Conservation (phyloP, 1,140 invertebrate genomes). For the Coelopa frigida region DNA sequence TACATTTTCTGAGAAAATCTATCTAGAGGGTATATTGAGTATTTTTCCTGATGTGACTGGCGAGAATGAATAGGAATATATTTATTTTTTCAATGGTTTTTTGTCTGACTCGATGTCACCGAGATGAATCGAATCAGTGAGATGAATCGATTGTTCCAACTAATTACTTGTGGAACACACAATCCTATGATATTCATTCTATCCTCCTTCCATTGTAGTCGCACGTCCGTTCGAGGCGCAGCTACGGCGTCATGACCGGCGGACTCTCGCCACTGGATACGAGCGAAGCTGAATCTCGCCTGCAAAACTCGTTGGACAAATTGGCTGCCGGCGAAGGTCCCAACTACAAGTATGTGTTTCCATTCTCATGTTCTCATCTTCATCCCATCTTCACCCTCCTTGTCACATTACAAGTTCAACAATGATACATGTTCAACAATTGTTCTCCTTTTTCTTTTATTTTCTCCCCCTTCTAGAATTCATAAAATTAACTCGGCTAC, state of each 20-base stretch:
- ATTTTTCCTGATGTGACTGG: too few relatives aligned
- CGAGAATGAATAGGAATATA: too few relatives aligned
- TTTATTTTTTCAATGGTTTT: too few relatives aligned
- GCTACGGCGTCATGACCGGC: constrained; percentile 16
- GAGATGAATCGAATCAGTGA: too few relatives aligned
- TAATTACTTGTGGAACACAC: too few relatives aligned
- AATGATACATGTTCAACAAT: not conserved
- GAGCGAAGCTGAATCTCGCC: constrained; percentile 25
- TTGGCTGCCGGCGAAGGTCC: constrained; percentile 34
- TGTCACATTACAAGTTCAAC: not conserved
- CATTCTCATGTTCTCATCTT: too few relatives aligned
- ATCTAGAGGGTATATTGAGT: too few relatives aligned
- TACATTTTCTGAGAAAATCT: too few relatives aligned
- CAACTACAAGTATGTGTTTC: constrained; percentile 25
- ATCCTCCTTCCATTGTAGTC: not conserved
- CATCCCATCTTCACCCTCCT: not conserved
- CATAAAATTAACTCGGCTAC: constrained; percentile 30
- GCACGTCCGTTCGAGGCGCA: constrained; percentile 18
- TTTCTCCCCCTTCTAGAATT: constrained; percentile 28
- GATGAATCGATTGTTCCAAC: too few relatives aligned
- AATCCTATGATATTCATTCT: too few relatives aligned
- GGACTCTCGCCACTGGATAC: constrained; percentile 18
- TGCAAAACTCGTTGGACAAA: constrained; percentile 29
- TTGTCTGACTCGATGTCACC: too few relatives aligned
- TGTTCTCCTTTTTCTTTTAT: not conserved